phyloP scores from a whole-genome alignment of 2,797 vertebrate genomes.

The Toxotes lorentzi region DNA sequence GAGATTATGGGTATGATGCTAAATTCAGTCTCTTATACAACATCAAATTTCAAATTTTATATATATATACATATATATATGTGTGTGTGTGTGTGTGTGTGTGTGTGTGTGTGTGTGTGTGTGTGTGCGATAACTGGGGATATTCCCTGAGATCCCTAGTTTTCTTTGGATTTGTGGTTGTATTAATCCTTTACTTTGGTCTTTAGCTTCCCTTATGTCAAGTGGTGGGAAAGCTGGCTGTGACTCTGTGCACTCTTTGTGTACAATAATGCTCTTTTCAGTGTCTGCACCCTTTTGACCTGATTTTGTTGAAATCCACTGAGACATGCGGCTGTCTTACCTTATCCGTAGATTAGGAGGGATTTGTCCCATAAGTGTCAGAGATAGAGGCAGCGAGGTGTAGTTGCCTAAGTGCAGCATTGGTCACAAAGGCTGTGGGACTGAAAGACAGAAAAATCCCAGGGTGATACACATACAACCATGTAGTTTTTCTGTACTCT shows the following conservation, averaged over 20 bases:
- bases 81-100: too few relatives aligned
- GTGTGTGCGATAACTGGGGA: too few relatives aligned
- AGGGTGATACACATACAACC: constrained; percentile 10
- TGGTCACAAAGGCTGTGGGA: constrained; percentile 28
- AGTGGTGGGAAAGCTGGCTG: neutral
- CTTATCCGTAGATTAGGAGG: constrained; percentile 72
- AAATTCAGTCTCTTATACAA: constrained; percentile 1
- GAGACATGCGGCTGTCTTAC: constrained; percentile 58
- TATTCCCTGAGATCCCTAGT: too few relatives aligned
- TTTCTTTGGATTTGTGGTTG: neutral
- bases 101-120: too few relatives aligned
- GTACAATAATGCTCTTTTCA: constrained; percentile 46
- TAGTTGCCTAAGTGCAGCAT: constrained; percentile 42
- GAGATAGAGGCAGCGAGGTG: constrained; percentile 46
- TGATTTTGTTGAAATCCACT: constrained; percentile 66
- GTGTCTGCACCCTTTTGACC: constrained; percentile 64
- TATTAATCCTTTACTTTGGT: constrained; percentile 37
- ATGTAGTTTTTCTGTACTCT: constrained; percentile 37
- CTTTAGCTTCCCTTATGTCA: constrained; percentile 3
- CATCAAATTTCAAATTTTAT: neutral
- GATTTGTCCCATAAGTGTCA: constrained; percentile 62
- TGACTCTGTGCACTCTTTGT: constrained; percentile 28
- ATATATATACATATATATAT: too few relatives aligned
- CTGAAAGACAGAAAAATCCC: constrained; percentile 32
- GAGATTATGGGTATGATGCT: constrained; percentile 23